Evolutionary conservation across 2,888 invertebrate species (phyloP).

Genomic region (Drosophila subquinaria): DNA sequence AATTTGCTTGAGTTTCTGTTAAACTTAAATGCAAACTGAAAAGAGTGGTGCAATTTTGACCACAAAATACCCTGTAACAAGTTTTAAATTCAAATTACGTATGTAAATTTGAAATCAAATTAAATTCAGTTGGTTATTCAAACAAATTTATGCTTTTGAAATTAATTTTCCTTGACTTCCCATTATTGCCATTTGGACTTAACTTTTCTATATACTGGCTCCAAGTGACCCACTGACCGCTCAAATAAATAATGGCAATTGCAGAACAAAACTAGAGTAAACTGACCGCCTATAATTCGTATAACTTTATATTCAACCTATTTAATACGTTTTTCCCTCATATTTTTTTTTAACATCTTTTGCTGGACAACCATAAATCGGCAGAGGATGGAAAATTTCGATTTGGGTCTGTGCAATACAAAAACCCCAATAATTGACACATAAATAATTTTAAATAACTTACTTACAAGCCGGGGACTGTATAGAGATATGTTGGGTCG

Average conservation of each 20-base stretch:
- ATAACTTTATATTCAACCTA: conserved; percentile 44
- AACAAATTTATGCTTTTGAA: not conserved
- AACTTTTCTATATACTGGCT: not conserved
- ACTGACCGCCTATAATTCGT: conserved; percentile 35
- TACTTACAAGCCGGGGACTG: conserved; percentile 37
- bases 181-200: not conserved
- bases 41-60: too few species aligned
- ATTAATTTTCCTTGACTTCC: conserved; percentile 1
- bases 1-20: too few species aligned
- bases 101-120: not conserved
- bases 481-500: conserved; percentile 23
- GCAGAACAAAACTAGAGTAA: conserved; percentile 30
- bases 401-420: conserved; percentile 42
- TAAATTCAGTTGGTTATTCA: not conserved
- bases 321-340: conserved; percentile 31
- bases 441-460: conserved; percentile 77
- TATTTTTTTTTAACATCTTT: conserved; percentile 2
- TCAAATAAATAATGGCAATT: conserved; percentile 51
- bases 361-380: conserved; percentile 37
- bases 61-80: too few species aligned
- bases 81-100: too few species aligned
- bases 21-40: too few species aligned
- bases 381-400: conserved; percentile 32
- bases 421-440: conserved; percentile 70
- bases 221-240: conserved; percentile 12